Conservation (phyloP, 2,113 vertebrate genomes). For the Micromys minutus region DNA sequence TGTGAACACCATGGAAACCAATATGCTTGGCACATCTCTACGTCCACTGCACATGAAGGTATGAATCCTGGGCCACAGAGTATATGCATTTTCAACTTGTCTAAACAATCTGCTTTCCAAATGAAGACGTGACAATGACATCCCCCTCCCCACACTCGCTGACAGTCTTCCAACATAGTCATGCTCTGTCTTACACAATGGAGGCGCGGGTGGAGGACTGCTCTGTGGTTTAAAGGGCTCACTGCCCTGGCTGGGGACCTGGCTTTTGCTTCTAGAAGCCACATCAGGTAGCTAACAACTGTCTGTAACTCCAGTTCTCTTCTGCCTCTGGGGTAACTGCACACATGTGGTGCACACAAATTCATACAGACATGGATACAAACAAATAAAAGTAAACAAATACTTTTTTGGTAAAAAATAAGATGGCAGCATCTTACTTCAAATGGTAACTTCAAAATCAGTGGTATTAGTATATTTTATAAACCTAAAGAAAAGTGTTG, state of each 20-base stretch:
- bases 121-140: background rate
- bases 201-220: background rate
- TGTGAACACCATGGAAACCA: constrained; percentile 2
- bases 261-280: background rate
- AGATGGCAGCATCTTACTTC: background rate
- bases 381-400: background rate
- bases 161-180: constrained; percentile 26
- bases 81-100: background rate
- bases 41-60: background rate
- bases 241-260: no score
- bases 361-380: background rate
- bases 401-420: background rate
- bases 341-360: background rate
- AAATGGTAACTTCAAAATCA: background rate
- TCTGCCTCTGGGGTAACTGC: background rate
- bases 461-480: background rate
- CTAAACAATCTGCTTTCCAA: constrained; percentile 14
- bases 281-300: background rate
- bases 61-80: no score
- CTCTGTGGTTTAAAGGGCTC: background rate
- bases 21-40: background rate
- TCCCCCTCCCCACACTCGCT: background rate
- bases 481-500: background rate
- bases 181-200: background rate
- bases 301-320: no score